Evolutionary conservation across 2,888 invertebrate species (phyloP).

Genomic region (Elmis aenea): DNA sequence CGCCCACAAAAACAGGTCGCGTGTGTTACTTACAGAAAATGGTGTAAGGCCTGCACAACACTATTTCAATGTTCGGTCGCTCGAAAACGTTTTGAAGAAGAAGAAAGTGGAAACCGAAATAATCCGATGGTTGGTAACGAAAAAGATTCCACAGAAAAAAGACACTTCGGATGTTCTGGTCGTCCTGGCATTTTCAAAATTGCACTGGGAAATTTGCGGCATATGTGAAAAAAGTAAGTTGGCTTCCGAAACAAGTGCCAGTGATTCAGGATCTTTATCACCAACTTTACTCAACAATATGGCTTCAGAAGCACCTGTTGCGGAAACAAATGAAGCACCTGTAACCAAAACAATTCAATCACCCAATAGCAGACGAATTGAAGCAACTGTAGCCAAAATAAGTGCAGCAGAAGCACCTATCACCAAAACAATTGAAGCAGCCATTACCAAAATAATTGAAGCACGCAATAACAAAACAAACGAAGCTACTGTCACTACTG

Average conservation of each 20-base stretch:
- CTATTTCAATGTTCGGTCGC: conserved; percentile 30
- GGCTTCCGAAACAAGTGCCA: neutral
- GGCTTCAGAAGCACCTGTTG: no score
- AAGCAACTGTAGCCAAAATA: no score
- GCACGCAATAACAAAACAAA: neutral
- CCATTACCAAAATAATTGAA: neutral
- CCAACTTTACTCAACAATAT: no score
- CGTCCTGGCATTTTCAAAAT: conserved; percentile 31
- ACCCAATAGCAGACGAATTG: no score
- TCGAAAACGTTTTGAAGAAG: conserved; percentile 13
- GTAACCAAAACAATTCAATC: neutral
- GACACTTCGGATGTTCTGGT: conserved; percentile 31
- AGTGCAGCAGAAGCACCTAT: no score
- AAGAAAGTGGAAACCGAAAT: conserved; percentile 27
- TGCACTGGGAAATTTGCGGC: conserved; percentile 39
- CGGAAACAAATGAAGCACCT: no score
- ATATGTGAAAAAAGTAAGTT: conserved; percentile 33
- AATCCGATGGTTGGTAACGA: conserved; percentile 35
- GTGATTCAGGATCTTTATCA: conserved; percentile 1
- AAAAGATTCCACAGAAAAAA: conserved; percentile 29
- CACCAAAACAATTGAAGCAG: no score
- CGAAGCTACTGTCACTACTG: neutral
- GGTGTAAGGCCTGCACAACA: conserved; percentile 21
- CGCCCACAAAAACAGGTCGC: conserved; percentile 12
- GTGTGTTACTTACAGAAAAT: conserved; percentile 22